A percentile compares a stretch with the other conserved stretches of the same genome.
These are phyloP conservation scores for Arothron firmamentum DNA, from an alignment of 2,113 vertebrate species.

Conservation along the genomic window DNA sequence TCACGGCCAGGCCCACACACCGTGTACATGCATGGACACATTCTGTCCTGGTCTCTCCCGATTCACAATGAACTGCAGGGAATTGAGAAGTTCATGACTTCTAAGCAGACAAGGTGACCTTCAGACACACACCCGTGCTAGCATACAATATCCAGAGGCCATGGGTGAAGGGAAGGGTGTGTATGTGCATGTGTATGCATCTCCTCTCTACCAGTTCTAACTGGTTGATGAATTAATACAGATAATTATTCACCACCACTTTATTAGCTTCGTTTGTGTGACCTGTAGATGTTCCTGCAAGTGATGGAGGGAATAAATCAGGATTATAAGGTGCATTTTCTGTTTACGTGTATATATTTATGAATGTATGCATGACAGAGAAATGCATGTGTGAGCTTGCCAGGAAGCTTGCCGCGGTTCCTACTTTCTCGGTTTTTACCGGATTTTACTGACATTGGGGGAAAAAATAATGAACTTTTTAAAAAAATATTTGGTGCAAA, in stretches of 20 bases:
- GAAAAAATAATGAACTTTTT: not conserved
- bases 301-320: not conserved
- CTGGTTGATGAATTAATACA: constrained; percentile 33
- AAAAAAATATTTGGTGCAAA: not conserved
- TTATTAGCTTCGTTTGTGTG: constrained; percentile 25
- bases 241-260: constrained; percentile 40
- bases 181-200: not conserved
- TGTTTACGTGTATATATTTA: not conserved
- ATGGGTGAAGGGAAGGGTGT: constrained; percentile 35
- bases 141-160: constrained; percentile 26
- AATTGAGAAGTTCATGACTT: constrained; percentile 24
- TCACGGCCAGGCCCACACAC: constrained; percentile 4
- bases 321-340: not conserved
- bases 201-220: constrained; percentile 24
- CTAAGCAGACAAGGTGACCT: constrained; percentile 45
- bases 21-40: constrained; percentile 12
- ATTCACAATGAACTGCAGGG: not conserved
- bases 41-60: constrained; percentile 1
- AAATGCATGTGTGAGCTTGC: not conserved
- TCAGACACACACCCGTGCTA: constrained; percentile 27
- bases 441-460: too few species aligned
- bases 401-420: not conserved
- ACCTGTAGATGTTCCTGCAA: not conserved
- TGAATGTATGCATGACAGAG: not conserved
- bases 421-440: too few species aligned